Evolutionary conservation across 2,113 vertebrate genomes (phyloP).

Genomic region (Acrocephalus arundinaceus): DNA sequence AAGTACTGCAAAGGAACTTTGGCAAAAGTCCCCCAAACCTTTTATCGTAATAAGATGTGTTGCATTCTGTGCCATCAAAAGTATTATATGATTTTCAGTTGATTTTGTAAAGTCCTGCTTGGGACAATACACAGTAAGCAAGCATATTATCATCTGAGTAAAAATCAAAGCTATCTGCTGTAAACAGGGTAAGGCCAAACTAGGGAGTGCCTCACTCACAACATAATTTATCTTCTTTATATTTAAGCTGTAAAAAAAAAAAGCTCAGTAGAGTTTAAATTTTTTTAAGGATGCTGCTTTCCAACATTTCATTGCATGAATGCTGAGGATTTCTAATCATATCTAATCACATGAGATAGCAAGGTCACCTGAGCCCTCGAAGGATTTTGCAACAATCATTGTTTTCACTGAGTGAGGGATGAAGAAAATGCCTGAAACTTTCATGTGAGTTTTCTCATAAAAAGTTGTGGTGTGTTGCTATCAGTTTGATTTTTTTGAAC

Average conservation of each 20-base stretch:
- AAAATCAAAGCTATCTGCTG: not conserved
- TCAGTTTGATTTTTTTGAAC: slow-evolving; percentile 19
- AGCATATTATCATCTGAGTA: not conserved
- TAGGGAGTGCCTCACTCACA: not conserved
- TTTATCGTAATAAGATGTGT: not conserved
- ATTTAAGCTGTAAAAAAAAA: not conserved
- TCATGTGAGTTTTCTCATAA: not conserved
- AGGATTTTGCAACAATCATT: not conserved
- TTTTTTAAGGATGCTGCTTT: not conserved
- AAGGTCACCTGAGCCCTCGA: not conserved
- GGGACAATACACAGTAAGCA: not conserved
- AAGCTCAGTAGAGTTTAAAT: not conserved
- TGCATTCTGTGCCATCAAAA: not conserved
- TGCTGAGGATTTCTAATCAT: not conserved
- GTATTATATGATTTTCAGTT: not conserved
- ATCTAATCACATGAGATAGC: not conserved
- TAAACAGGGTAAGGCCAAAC: not conserved
- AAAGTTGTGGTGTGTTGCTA: not conserved
- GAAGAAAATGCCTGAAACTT: not conserved
- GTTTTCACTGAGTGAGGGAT: not conserved
- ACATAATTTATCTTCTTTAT: not conserved
- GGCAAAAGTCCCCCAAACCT: not conserved
- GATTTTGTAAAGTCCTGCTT: not conserved
- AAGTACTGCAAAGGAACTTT: not conserved
- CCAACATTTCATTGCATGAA: not conserved